phyloP scores from a whole-genome alignment of 1,140 invertebrate species.

The Panulirus ornatus region DNA sequence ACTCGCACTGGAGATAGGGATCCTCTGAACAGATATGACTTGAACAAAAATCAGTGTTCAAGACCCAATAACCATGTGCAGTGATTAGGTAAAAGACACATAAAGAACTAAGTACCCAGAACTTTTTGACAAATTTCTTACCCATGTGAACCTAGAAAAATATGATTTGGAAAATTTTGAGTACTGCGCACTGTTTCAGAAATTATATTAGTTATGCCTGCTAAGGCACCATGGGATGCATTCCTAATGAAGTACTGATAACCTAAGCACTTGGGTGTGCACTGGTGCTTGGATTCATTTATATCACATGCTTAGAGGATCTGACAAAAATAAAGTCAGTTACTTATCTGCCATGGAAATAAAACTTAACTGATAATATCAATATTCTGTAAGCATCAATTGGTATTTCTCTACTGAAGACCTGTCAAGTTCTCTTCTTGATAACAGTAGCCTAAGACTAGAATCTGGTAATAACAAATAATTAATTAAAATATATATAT shows the following conservation, averaged over 20 bases:
- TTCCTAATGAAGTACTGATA: background rate
- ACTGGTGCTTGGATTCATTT: background rate
- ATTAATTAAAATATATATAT: conserved; percentile 7
- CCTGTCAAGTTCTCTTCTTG: background rate
- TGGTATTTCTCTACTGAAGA: background rate
- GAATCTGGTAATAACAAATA: conserved; percentile 51
- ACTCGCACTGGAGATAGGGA: background rate
- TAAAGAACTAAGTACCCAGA: no score
- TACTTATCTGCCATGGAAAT: background rate
- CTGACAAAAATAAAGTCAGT: no score
- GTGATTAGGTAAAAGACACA: background rate
- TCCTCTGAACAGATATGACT: background rate
- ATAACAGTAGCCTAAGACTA: conserved; percentile 47
- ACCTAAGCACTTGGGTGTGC: background rate
- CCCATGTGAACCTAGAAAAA: no score
- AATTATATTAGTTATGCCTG: background rate
- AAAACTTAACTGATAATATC: background rate
- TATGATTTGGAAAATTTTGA: conserved; percentile 8
- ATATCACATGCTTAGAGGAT: background rate
- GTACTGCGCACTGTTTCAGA: background rate
- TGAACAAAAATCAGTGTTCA: background rate
- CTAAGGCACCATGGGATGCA: background rate
- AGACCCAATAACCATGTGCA: no score
- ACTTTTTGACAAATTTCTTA: no score
- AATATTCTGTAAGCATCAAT: background rate